These are phyloP conservation scores for Chironomus striatipennis DNA, from an alignment of 1,140 invertebrate genomes.

Conservation along the genomic window DNA sequence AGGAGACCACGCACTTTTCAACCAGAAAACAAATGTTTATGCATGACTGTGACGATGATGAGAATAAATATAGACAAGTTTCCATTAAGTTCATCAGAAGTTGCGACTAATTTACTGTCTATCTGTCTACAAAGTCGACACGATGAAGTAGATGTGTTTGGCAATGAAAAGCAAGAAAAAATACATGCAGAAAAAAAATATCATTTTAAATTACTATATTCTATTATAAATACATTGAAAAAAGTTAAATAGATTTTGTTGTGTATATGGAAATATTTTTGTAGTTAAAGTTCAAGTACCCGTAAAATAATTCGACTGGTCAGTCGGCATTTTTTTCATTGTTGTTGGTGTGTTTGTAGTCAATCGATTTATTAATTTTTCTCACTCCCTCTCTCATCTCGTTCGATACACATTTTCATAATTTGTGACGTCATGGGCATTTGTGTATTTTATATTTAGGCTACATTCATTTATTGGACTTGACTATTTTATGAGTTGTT, in stretches of 20 bases:
- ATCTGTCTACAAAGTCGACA: not conserved
- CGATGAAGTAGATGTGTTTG: not conserved
- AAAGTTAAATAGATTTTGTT: conserved; percentile 2
- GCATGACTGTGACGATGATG: not conserved
- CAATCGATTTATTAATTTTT: not conserved
- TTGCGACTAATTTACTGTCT: not conserved
- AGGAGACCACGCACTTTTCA: conserved; percentile 5
- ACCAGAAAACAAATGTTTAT: not conserved
- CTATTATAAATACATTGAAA: not conserved
- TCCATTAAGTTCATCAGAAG: not conserved
- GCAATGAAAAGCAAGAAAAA: not conserved
- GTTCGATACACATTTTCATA: no score
- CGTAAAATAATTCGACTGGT: not conserved
- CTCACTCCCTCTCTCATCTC: no score
- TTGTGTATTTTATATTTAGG: no score
- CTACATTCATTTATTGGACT: no score
- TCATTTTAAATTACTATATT: not conserved
- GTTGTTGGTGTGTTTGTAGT: not conserved
- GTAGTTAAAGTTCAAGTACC: conserved; percentile 18
- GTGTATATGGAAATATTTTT: conserved; percentile 14
- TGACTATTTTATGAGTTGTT: no score
- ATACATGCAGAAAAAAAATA: conserved; percentile 1
- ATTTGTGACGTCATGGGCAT: no score
- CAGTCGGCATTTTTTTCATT: not conserved
- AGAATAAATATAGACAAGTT: conserved; percentile 3